Percentiles rank a stretch among this genome's conserved stretches.
phyloP scores from a whole-genome alignment of 2,888 invertebrate genomes.

The Hirudinaria manillensis region DNA sequence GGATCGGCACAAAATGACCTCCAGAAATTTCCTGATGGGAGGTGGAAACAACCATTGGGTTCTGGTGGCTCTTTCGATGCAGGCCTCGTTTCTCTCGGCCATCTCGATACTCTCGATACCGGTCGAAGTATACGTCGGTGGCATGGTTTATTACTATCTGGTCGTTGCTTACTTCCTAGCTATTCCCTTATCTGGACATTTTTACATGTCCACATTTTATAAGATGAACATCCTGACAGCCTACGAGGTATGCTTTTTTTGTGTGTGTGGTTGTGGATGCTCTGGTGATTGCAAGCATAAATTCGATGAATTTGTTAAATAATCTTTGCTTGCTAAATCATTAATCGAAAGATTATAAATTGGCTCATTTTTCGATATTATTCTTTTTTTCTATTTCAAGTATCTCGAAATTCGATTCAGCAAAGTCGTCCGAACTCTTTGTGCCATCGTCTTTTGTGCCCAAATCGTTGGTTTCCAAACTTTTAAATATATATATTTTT shows the following conservation, averaged over 20 bases:
- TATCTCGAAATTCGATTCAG: constrained; percentile 43
- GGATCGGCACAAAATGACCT: constrained; percentile 40
- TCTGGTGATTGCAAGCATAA: not conserved
- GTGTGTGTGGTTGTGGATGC: not conserved
- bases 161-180: constrained; percentile 69
- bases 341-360: too few species aligned
- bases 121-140: constrained; percentile 60
- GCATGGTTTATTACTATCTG: constrained; percentile 67
- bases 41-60: constrained; percentile 44
- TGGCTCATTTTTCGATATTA: too few species aligned
- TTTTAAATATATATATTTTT: not conserved
- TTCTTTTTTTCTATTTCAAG: constrained; percentile 36
- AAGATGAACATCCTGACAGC: constrained; percentile 46
- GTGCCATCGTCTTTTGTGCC: constrained; percentile 38
- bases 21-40: constrained; percentile 45
- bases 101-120: constrained; percentile 45
- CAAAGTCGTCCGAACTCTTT: constrained; percentile 37
- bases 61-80: constrained; percentile 41
- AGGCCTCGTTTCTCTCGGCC: constrained; percentile 44
- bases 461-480: constrained; percentile 30
- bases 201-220: constrained; percentile 47
- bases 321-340: not conserved
- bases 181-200: constrained; percentile 58
- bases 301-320: not conserved
- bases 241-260: constrained; percentile 43